Evolutionary conservation across 2,888 invertebrate genomes (phyloP), one percentile per base, ranked within the genome.

Genomic region (Siphonodentalium dalli): DNA sequence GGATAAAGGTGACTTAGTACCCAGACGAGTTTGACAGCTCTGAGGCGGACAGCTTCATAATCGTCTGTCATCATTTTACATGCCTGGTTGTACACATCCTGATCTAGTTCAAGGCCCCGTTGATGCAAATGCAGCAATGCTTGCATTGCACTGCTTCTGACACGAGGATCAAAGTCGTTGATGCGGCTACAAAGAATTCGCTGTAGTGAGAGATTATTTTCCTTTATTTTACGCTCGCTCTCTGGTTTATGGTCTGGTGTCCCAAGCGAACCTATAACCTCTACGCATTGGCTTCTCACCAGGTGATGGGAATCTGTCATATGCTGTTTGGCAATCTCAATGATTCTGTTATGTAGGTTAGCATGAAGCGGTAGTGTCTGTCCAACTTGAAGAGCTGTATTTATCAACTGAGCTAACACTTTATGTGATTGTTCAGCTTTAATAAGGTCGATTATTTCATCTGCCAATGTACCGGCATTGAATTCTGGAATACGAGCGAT

Each of bases 31-130:
- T 90, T 89, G 6, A 96, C 83, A 0, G 93, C 94, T 38, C 90
- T 90, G 72, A 90, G 87, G 46, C 96, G 85, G 0, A 96, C 96
- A 74, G 92, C 91, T 83, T 96, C 95, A 81, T 93, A 94, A 80
- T 96, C 95, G 82, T 97, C 97, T 23, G 88, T 87, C 40, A 96
- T 85, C 1, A 92, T 91, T 21, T 87, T 84, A 73, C 90, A 90
- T 18, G 88, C 88, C 74, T 87, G 86, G 20, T 85, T 82, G 66
- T 90, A 90, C 24, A 90, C 87, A 23, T 81, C 74, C 21, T 82
- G 88, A 46, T 89, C 89, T n/a, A 96, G 82, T 47, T 87, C 86
- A 58, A 92, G 88, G 0, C 92, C 92, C 58, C 94, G 86, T 63
- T 90, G 88, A 72, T 94, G 90, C 9, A 95, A 84, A 20, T 88